These are phyloP conservation scores for Anoplolepis gracilipes DNA, from an alignment of 1,140 invertebrate genomes.

Conservation along the genomic window DNA sequence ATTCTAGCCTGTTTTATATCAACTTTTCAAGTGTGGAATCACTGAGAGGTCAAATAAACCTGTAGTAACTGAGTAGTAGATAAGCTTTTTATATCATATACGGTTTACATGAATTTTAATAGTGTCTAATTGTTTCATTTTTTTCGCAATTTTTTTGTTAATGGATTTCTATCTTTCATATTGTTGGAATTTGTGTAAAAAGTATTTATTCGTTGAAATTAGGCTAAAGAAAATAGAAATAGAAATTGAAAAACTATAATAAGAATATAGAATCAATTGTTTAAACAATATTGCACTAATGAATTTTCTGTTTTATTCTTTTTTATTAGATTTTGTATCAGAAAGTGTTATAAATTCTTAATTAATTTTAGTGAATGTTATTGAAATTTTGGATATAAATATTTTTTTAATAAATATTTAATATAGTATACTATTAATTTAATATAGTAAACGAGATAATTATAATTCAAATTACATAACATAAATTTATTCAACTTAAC, in stretches of 20 bases:
- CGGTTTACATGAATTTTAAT: conserved; percentile 30
- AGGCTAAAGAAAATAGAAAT: not conserved
- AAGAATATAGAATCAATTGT: not conserved
- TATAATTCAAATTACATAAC: not conserved
- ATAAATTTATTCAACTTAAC: not conserved
- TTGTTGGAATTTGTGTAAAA: not conserved
- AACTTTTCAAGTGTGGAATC: not conserved
- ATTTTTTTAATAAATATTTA: not conserved
- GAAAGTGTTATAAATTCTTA: not conserved
- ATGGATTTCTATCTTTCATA: not conserved
- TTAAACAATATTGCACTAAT: not conserved
- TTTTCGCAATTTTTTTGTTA: not conserved
- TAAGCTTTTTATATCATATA: conserved; percentile 16
- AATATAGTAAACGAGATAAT: not conserved
- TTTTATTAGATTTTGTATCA: not conserved
- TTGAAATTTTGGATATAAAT: not conserved
- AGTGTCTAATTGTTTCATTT: conserved; percentile 9
- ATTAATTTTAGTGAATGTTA: not conserved
- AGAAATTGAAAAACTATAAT: not conserved
- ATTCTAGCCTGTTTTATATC: conserved; percentile 65
- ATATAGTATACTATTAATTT: too few relatives aligned
- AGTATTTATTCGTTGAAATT: not conserved
- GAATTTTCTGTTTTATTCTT: not conserved
- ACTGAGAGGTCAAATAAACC: too few relatives aligned
- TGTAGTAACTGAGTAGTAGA: not conserved